Evolutionary conservation across 2,797 vertebrate genomes (phyloP).

Genomic region (Schizopygopsis malacanthus): DNA sequence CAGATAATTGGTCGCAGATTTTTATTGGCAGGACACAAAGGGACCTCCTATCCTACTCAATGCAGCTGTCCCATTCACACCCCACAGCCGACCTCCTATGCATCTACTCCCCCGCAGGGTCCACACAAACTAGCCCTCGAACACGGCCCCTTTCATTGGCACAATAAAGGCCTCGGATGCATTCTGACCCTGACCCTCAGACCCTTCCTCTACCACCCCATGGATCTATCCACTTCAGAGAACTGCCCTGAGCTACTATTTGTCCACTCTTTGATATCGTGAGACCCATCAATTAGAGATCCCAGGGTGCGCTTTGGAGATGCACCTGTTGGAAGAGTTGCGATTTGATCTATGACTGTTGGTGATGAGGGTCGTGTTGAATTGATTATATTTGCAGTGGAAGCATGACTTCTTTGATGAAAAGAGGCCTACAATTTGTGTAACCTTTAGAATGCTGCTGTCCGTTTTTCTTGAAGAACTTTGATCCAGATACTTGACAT

Average conservation of each 20-base stretch:
- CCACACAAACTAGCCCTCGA: conserved; percentile 51
- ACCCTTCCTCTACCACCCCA: conserved; percentile 59
- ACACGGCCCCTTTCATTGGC: conserved; percentile 72
- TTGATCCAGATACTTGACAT: conserved; percentile 7
- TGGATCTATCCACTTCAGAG: conserved; percentile 68
- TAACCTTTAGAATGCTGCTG: conserved; percentile 26
- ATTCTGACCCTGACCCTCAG: conserved; percentile 73
- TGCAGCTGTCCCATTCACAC: conserved; percentile 78
- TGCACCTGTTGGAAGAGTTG: conserved; percentile 67
- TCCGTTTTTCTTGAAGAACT: background rate
- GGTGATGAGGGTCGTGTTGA: conserved; percentile 43
- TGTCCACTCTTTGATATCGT: conserved; percentile 70
- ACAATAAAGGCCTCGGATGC: conserved; percentile 68
- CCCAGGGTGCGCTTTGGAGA: conserved; percentile 60
- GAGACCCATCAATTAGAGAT: conserved; percentile 69
- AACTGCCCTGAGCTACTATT: conserved; percentile 68
- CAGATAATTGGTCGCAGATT: conserved; percentile 87
- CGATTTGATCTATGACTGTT: conserved; percentile 43
- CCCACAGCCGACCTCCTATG: conserved; percentile 57
- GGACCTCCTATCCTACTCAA: conserved; percentile 79
- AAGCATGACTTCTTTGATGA: conserved; percentile 35
- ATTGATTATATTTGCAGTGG: conserved; percentile 25
- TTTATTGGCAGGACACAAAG: conserved; percentile 81
- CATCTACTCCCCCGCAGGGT: conserved; percentile 52
- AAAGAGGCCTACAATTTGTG: conserved; percentile 16